Conservation (phyloP, 2,797 vertebrate genomes). For the Oreochromis grahami region DNA sequence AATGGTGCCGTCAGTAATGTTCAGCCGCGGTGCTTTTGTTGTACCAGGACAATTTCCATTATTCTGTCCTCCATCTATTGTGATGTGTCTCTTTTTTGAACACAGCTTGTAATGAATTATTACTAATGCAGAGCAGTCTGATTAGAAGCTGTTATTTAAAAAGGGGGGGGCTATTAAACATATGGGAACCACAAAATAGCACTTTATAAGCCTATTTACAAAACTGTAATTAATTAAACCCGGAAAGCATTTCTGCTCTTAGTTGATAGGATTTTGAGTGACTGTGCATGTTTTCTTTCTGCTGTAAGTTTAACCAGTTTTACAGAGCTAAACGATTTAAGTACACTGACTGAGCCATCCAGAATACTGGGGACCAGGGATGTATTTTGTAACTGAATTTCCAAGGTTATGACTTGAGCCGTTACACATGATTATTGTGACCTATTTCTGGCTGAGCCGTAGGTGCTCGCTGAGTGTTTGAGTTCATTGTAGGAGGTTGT, state of each 20-base stretch:
- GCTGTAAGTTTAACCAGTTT: not conserved
- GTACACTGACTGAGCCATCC: not conserved
- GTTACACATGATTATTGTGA: constrained; percentile 24
- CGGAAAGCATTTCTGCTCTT: not conserved
- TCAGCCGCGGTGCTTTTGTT: constrained; percentile 34
- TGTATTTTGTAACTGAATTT: constrained; percentile 6
- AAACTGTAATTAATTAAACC: not conserved
- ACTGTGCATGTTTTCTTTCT: not conserved
- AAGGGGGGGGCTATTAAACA: not conserved
- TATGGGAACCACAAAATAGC: not conserved
- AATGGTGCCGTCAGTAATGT: constrained; percentile 63
- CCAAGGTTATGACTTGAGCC: constrained; percentile 16
- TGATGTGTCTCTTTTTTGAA: constrained; percentile 15
- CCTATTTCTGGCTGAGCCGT: constrained; percentile 31
- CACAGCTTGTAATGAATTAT: constrained; percentile 20
- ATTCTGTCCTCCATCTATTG: not conserved
- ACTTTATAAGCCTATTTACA: not conserved
- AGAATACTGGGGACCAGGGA: not conserved
- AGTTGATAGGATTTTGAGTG: not conserved
- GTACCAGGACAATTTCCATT: constrained; percentile 12
- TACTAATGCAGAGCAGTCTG: not conserved
- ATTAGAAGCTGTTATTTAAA: constrained; percentile 13
- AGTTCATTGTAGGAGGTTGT: not conserved
- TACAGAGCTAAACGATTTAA: not conserved
- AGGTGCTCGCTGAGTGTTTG: not conserved